Conservation (phyloP, 2,888 invertebrate species). For the Choristoneura rosaceana region DNA sequence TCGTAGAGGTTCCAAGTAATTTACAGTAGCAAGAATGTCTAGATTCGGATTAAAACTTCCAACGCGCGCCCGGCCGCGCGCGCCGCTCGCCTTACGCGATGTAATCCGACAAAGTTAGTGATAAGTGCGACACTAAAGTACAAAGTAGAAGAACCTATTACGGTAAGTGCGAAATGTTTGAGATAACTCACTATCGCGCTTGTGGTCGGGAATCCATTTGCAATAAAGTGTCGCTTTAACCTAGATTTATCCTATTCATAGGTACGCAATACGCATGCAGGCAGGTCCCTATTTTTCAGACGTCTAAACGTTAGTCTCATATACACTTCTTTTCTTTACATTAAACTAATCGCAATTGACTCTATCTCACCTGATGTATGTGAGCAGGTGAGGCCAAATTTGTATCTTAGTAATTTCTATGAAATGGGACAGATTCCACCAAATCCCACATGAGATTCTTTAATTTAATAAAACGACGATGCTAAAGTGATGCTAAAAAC, state of each 20-base stretch:
- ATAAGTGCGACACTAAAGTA: constrained; percentile 35
- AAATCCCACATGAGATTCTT: no score
- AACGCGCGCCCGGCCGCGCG: constrained; percentile 4
- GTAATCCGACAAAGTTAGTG: constrained; percentile 38
- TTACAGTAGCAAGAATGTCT: constrained; percentile 23
- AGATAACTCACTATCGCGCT: constrained; percentile 22
- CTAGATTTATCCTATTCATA: not conserved
- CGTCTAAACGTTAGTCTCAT: no score
- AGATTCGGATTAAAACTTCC: constrained; percentile 37
- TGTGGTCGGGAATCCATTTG: constrained; percentile 1
- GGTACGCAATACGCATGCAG: not conserved
- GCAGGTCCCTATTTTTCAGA: no score
- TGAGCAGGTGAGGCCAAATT: no score
- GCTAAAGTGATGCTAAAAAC: no score
- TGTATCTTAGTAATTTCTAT: no score
- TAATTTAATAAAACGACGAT: no score
- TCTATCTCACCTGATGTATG: no score
- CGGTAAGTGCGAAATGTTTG: constrained; percentile 26
- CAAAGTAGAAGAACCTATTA: constrained; percentile 36
- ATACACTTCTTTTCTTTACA: no score
- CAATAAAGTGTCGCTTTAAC: constrained; percentile 15
- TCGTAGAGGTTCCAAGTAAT: not conserved
- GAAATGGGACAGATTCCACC: no score
- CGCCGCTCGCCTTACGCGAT: constrained; percentile 18
- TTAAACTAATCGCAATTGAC: no score